These are phyloP conservation scores for Xenentodon cancila DNA, from an alignment of 2,797 vertebrate species.

Conservation along the genomic window DNA sequence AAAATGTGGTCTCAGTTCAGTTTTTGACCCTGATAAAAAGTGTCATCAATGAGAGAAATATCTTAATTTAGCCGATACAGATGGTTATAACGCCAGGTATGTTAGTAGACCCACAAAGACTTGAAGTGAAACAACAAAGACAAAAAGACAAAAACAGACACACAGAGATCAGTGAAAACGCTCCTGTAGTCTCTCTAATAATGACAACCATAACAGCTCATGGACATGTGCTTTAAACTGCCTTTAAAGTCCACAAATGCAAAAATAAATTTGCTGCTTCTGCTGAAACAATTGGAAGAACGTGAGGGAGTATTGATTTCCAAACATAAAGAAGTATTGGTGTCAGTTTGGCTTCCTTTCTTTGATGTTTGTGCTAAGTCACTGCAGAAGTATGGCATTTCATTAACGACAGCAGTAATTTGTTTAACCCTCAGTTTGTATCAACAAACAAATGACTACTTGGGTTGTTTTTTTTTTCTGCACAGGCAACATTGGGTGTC, in stretches of 20 bases:
- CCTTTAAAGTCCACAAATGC: conserved; percentile 34
- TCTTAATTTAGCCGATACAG: background rate
- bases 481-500: no score
- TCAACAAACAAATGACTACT: background rate
- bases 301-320: conserved; percentile 16
- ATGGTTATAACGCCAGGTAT: background rate
- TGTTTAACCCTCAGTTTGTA: conserved; percentile 7
- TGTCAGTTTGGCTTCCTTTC: background rate
- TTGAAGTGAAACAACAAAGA: conserved; percentile 11
- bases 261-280: conserved; percentile 34
- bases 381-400: background rate
- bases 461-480: no score
- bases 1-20: conserved; percentile 10
- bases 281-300: conserved; percentile 21
- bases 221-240: conserved; percentile 18
- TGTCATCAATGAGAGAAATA: conserved; percentile 3
- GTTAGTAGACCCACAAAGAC: background rate
- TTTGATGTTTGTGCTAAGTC: conserved; percentile 32
- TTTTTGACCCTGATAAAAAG: background rate
- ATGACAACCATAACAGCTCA: conserved; percentile 63
- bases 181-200: conserved; percentile 34
- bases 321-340: conserved; percentile 5
- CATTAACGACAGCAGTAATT: background rate
- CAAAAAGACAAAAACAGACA: conserved; percentile 8
- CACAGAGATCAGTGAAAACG: conserved; percentile 23